Conservation (phyloP, 2,113 vertebrate genomes). For the Chaenocephalus aceratus region DNA sequence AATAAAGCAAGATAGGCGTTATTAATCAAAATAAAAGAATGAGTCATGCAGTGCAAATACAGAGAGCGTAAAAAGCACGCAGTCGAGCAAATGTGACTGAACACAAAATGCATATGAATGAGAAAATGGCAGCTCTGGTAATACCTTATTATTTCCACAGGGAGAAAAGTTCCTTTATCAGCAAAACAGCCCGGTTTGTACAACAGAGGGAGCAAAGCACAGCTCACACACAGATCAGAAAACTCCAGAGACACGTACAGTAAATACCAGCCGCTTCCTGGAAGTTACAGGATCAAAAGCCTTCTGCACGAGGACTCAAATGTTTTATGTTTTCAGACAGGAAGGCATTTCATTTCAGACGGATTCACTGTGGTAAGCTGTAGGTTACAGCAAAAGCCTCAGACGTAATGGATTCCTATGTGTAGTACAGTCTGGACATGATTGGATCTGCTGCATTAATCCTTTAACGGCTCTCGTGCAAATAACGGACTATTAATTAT, state of each 20-base stretch:
- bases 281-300: slow-evolving; percentile 59
- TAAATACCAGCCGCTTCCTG: slow-evolving; percentile 41
- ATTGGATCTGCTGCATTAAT: slow-evolving; percentile 9
- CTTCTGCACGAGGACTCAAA: slow-evolving; percentile 21
- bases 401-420: slow-evolving; percentile 15
- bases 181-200: slow-evolving; percentile 17
- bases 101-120: neutral
- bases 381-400: slow-evolving; percentile 44
- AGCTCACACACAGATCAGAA: slow-evolving; percentile 22
- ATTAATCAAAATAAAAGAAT: slow-evolving; percentile 1
- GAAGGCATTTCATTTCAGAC: slow-evolving; percentile 52
- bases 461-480: slow-evolving; percentile 20
- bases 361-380: slow-evolving; percentile 53
- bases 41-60: neutral
- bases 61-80: neutral
- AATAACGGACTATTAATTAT: slow-evolving; percentile 42
- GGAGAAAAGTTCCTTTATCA: slow-evolving; percentile 26
- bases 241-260: slow-evolving; percentile 22
- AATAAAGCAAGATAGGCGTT: neutral
- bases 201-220: slow-evolving; percentile 10
- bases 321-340: slow-evolving; percentile 54
- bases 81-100: neutral
- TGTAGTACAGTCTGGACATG: slow-evolving; percentile 8
- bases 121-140: slow-evolving; percentile 13
- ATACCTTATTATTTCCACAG: neutral